phyloP scores from a whole-genome alignment of 2,113 vertebrate species.

The Cyanistes caeruleus region DNA sequence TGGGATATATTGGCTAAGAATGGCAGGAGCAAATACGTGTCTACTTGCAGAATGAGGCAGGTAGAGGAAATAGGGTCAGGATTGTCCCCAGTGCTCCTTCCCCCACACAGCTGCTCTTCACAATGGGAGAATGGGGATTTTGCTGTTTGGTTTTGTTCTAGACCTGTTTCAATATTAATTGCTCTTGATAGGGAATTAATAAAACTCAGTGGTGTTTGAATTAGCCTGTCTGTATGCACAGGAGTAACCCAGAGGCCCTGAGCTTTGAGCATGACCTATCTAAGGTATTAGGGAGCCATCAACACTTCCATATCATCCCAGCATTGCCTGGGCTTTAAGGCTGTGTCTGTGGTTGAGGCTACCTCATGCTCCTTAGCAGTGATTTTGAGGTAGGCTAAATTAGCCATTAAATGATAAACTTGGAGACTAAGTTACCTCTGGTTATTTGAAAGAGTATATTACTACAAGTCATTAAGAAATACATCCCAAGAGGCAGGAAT shows the following conservation, averaged over 20 bases:
- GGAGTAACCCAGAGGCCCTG: not conserved
- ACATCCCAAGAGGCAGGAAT: not conserved
- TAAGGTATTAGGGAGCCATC: not conserved
- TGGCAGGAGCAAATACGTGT: rapidly evolving
- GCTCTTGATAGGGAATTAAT: not conserved
- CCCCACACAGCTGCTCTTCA: rapidly evolving
- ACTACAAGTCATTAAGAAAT: not conserved
- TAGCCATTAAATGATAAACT: not conserved
- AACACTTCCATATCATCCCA: not conserved
- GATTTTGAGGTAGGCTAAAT: not conserved
- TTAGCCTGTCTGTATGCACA: not conserved
- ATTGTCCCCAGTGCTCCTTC: not conserved
- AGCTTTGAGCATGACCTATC: rapidly evolving
- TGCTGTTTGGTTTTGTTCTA: not conserved
- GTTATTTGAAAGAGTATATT: not conserved
- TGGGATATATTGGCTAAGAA: not conserved
- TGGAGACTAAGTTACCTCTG: not conserved
- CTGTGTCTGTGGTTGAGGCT: not conserved
- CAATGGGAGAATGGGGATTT: rapidly evolving
- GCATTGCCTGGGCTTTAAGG: not conserved
- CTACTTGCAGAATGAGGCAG: not conserved
- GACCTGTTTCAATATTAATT: not conserved
- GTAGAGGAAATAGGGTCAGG: rapidly evolving
- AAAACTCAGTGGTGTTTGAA: not conserved
- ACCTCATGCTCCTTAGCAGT: not conserved